These are phyloP conservation scores for Dasyurus viverrinus DNA, from an alignment of 2,113 vertebrate species.

Conservation along the genomic window DNA sequence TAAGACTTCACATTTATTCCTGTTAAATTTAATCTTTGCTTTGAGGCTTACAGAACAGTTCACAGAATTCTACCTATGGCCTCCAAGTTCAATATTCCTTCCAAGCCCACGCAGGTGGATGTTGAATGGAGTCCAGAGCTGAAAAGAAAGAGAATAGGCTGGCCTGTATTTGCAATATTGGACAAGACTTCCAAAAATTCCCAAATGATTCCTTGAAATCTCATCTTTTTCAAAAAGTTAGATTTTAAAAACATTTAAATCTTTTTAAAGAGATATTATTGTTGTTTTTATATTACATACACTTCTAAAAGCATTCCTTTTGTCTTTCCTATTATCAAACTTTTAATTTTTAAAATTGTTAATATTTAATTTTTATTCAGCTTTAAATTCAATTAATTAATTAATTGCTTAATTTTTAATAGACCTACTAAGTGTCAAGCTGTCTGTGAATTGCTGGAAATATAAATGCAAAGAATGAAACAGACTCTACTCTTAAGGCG, in stretches of 20 bases:
- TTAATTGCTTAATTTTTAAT: not conserved
- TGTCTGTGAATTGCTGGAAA: not conserved
- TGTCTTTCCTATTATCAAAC: not conserved
- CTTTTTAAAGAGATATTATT: not conserved
- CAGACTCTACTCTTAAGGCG: not conserved
- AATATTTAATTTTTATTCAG: too few species aligned
- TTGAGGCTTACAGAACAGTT: not conserved
- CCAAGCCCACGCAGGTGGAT: not conserved
- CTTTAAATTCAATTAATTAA: not conserved
- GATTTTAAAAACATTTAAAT: not conserved
- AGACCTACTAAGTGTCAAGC: not conserved
- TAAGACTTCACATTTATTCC: not conserved
- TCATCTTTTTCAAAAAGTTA: not conserved
- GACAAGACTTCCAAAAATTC: not conserved
- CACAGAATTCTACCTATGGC: not conserved
- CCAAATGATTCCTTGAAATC: not conserved
- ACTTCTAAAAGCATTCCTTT: not conserved
- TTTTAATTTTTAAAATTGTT: too few species aligned
- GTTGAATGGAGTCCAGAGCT: not conserved
- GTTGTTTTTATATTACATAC: not conserved
- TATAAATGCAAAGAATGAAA: not conserved
- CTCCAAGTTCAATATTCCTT: not conserved
- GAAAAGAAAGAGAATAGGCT: not conserved
- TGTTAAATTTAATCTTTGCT: not conserved
- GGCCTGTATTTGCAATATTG: not conserved